A percentile compares a stretch with the other conserved stretches of the same genome.
phyloP scores from a whole-genome alignment of 2,797 vertebrate genomes.

The Lates japonicus region DNA sequence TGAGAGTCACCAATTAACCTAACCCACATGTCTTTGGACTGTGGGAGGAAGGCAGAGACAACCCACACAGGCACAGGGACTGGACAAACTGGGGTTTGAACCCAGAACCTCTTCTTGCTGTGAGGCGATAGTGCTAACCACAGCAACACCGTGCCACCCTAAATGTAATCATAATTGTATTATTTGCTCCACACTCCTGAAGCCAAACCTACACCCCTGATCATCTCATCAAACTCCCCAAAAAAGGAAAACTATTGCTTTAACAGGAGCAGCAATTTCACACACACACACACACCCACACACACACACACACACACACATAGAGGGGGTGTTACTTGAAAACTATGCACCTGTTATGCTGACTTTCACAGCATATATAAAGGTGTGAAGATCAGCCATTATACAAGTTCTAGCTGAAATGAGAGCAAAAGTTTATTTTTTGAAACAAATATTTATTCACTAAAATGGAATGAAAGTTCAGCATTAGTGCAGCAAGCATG shows the following conservation, averaged over 20 bases:
- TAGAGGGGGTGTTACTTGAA: neutral
- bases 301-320: neutral
- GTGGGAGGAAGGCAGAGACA: no score
- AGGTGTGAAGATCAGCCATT: slow-evolving; percentile 1
- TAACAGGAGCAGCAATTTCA: neutral
- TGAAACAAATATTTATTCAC: neutral
- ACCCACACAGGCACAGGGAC: no score
- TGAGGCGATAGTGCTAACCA: no score
- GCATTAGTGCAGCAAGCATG: neutral
- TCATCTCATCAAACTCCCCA: neutral
- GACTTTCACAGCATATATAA: slow-evolving; percentile 14
- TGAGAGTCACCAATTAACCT: no score
- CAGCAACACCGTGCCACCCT: no score
- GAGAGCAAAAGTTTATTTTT: neutral
- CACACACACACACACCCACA: neutral
- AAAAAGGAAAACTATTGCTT: neutral
- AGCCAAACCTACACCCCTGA: neutral
- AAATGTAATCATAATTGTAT: neutral
- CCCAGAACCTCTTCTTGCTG: no score
- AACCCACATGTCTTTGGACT: no score
- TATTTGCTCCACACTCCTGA: neutral
- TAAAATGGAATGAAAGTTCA: neutral
- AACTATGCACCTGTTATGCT: slow-evolving; percentile 8
- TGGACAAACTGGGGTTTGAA: no score
- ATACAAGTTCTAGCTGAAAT: neutral